Evolutionary conservation across 2,888 invertebrate species (phyloP).

Genomic region (Tinea pellionella): DNA sequence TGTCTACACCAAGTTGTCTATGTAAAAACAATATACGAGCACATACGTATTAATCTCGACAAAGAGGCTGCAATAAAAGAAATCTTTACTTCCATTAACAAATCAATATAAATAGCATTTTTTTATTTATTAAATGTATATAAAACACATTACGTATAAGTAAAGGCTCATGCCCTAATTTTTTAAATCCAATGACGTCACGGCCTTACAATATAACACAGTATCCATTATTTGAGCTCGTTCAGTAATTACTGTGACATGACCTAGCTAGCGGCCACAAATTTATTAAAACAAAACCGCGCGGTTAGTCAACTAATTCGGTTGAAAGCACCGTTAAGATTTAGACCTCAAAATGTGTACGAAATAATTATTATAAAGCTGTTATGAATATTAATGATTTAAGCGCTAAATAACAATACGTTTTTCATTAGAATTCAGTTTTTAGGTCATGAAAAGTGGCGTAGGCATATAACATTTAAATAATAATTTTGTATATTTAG

Average conservation of each 20-base stretch:
- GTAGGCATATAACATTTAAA: too few species aligned
- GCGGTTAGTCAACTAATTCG: not conserved
- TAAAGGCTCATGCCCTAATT: not conserved
- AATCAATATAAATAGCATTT: too few species aligned
- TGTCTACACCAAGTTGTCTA: not conserved
- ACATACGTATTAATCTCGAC: too few species aligned
- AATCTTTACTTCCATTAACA: too few species aligned
- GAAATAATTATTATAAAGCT: not conserved
- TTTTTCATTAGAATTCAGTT: too few species aligned
- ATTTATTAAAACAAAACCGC: not conserved
- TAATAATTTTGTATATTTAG: too few species aligned
- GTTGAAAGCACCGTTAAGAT: not conserved
- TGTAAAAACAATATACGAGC: not conserved
- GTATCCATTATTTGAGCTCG: not conserved
- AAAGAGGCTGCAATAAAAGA: too few species aligned
- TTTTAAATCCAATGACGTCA: not conserved
- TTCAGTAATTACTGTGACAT: not conserved
- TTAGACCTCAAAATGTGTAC: too few species aligned
- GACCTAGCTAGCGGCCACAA: not conserved
- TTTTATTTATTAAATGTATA: not conserved
- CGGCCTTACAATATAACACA: not conserved
- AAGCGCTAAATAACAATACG: too few species aligned
- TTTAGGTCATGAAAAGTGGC: too few species aligned
- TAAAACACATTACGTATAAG: not conserved
- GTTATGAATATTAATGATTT: not conserved